Percentiles rank a stretch among this genome's conserved stretches.
phyloP scores from a whole-genome alignment of 2,113 vertebrate species.

The Alouatta palliata region DNA sequence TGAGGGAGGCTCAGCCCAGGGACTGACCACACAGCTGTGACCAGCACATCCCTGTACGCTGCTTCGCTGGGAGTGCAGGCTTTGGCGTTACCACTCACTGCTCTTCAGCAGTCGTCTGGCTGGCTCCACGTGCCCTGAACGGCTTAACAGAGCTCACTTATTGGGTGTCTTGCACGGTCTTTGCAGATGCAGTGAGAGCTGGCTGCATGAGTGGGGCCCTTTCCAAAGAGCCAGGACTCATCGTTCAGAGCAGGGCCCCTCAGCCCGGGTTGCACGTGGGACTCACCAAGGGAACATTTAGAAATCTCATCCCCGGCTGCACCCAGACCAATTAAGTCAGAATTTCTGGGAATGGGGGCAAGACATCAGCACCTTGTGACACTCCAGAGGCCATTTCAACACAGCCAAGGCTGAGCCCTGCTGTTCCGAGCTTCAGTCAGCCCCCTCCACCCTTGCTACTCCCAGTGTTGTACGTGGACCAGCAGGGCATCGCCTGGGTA shows the following conservation, averaged over 20 bases:
- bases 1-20: background rate
- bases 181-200: background rate
- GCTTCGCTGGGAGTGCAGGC: rapidly evolving
- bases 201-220: rapidly evolving
- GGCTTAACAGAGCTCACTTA: background rate
- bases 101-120: background rate
- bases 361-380: background rate
- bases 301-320: background rate
- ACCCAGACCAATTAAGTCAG: background rate
- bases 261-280: rapidly evolving
- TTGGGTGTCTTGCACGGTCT: background rate
- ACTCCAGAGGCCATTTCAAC: background rate
- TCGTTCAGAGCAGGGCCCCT: background rate
- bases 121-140: rapidly evolving
- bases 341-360: background rate
- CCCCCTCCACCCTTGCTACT: background rate
- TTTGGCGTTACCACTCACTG: background rate
- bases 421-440: background rate
- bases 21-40: too few relatives aligned
- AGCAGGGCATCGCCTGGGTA: background rate
- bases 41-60: too few relatives aligned
- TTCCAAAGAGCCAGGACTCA: background rate
- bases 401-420: rapidly evolving
- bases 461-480: too few relatives aligned
- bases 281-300: background rate